A percentile compares a stretch with the other conserved stretches of the same genome.
Evolutionary conservation across 2,797 vertebrate genomes (phyloP).

Genomic region (Urocyon cinereoargenteus): DNA sequence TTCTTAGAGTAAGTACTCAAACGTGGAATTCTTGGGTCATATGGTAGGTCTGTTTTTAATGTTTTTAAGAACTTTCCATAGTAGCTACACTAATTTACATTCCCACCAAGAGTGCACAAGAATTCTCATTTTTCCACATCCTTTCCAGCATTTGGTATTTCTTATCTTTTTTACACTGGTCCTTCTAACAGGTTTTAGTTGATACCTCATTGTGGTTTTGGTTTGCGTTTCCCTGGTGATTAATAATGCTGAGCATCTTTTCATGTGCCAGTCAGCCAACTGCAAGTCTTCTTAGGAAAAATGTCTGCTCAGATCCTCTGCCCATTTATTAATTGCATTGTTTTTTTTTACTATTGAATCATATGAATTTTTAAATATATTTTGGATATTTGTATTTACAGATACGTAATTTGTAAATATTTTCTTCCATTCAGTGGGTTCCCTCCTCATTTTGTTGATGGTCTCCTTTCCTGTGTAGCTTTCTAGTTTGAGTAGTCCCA

Average conservation of each 20-base stretch:
- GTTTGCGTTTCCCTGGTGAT: not conserved
- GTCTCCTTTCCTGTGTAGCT: not conserved
- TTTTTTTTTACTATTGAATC: not conserved
- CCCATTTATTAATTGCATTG: not conserved
- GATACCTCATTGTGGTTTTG: not conserved
- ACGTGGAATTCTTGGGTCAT: not conserved
- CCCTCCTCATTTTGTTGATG: not conserved
- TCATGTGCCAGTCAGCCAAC: not conserved
- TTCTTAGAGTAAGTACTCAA: not conserved
- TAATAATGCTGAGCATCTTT: not conserved
- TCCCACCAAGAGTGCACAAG: not conserved
- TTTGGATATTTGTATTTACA: not conserved
- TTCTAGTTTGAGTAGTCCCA: not conserved
- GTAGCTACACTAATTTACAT: not conserved
- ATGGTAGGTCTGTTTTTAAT: not conserved
- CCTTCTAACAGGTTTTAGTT: not conserved
- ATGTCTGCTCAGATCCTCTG: not conserved
- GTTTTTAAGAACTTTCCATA: not conserved
- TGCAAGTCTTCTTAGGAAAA: not conserved
- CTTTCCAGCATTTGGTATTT: not conserved
- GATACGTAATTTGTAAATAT: not conserved
- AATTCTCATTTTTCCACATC: not conserved
- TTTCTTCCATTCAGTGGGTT: not conserved
- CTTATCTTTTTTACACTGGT: not conserved
- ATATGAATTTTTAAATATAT: not conserved